Evolutionary conservation across 2,113 vertebrate genomes (phyloP), one percentile per base, ranked within the genome.

Genomic region (Cebidichthys violaceus): DNA sequence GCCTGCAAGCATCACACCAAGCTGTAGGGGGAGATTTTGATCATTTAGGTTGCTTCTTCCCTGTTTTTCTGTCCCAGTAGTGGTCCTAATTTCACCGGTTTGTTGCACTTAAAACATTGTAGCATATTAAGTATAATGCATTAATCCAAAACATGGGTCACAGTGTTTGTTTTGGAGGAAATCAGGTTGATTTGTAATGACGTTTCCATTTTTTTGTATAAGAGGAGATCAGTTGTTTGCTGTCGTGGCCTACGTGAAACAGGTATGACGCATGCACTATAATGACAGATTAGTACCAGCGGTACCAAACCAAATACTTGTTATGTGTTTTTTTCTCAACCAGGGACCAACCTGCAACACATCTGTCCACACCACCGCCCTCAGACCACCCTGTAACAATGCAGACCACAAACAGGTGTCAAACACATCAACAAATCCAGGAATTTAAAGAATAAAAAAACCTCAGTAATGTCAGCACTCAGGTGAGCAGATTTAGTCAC

Each of bases 321-420:
- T 22, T 47, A n/a, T n/a, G n/a, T n/a, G 54, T 71, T 24, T 29
- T 50, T 41, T 29, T 20, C 8, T n/a, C 4, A 31, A 13, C 4
- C 29, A 52, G 29, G 35, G 31, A 15, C 81, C 27, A 64, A 92
- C 93, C 92, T 98, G 97, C 88, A 98, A 96, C 54, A 97, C 97
- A 0, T 98, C 97, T 2, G 97, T 98, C 97, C 97, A 98, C 64
- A 98, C 96, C 83, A 98, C 97, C 0, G 97, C 97, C 89, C 97
- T 98, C 39, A 98, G 94, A 61, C 97, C 97, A 0, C 97, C 97
- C 97, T 98, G 94, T 9, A 59, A 85, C 65, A 85, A 74, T 20
- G 22, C 6, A 69, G 65, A 80, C 4, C 64, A 85, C 70, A 79
- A 64, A 57, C 47, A 79, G 52, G 1, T 71, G 35, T 4, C 11